A percentile compares a stretch with the other conserved stretches of the same genome.
Evolutionary conservation across 1,140 invertebrate genomes (phyloP).

Genomic region (Marisa cornuarietis): DNA sequence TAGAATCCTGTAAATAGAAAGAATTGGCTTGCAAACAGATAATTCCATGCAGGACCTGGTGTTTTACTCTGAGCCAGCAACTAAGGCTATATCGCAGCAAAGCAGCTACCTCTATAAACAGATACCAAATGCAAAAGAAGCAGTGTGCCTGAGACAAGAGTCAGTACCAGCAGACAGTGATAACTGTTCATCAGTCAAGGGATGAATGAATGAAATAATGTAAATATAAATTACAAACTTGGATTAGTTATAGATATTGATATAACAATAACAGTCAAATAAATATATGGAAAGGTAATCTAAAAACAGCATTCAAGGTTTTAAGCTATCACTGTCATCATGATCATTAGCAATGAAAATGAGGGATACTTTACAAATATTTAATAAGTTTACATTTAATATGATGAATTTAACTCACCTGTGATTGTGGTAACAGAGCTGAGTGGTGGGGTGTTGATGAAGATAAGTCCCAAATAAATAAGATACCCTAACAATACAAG

Average conservation of each 20-base stretch:
- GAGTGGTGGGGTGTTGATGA: slow-evolving; percentile 78
- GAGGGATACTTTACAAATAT: background rate
- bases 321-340: background rate
- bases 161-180: no score
- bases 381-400: background rate
- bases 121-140: no score
- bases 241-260: background rate
- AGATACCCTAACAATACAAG: slow-evolving; percentile 80
- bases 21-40: no score
- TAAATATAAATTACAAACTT: background rate
- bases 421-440: slow-evolving; percentile 77
- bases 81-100: no score
- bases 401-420: slow-evolving; percentile 68
- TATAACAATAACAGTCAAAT: background rate
- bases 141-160: no score
- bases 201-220: background rate
- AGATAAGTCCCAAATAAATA: slow-evolving; percentile 84
- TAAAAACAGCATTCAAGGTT: background rate
- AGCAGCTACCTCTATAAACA: no score
- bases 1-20: no score
- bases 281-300: background rate
- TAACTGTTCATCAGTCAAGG: no score
- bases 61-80: background rate
- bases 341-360: background rate
- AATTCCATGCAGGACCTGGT: background rate